Base-by-base conservation (phyloP, 2,797 vertebrate genomes). In the Argentina silus region DNA sequence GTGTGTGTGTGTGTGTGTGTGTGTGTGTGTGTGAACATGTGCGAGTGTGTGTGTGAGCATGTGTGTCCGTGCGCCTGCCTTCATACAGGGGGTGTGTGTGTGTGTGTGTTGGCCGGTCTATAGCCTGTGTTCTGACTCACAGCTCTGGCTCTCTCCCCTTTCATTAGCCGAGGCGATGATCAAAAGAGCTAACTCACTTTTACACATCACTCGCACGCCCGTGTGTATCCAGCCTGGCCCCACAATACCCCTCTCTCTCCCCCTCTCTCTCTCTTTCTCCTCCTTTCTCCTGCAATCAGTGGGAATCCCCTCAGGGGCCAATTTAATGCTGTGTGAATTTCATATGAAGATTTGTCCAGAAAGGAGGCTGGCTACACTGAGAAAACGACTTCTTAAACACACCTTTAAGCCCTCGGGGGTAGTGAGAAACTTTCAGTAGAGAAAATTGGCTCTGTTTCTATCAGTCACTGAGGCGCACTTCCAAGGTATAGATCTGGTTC, bases 241-340 rank as follows among this genome's bases (percentile, higher is more conserved):
- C 80, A 80, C 84, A 81, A 82, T 83, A 82, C 83, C 81, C 84
- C 74, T 70, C 84, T 87, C 27, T 36, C 27, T 36, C 27, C 4
- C 27, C 27, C 27, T 36, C 27, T 36, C 27, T 36, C 27, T 4
- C 27, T 36, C 27, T 36, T 36, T 36, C 27, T 36, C 27, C 27
- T 36, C 27, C 27, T 36, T 4, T 36, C 84, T 88, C 72, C 77
- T 85, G 79, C 86, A 90, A 92, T 90, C 88, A 91, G 84, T 78
- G 77, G 56, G 78, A 92, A 91, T 87, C 76, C 92, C 93, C 92
- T 84, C 64, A 90, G 93, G 93, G 90, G 90, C 90, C 91, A 94
- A 93, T 93, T 95, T 94, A 93, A 90, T 77, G 86, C 80, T 73
- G 87, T 89, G 84, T 84, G 85, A 90, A 92, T 89, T 92, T 85